Conservation (phyloP, 2,888 invertebrate species). For the Heteropelma amictum region DNA sequence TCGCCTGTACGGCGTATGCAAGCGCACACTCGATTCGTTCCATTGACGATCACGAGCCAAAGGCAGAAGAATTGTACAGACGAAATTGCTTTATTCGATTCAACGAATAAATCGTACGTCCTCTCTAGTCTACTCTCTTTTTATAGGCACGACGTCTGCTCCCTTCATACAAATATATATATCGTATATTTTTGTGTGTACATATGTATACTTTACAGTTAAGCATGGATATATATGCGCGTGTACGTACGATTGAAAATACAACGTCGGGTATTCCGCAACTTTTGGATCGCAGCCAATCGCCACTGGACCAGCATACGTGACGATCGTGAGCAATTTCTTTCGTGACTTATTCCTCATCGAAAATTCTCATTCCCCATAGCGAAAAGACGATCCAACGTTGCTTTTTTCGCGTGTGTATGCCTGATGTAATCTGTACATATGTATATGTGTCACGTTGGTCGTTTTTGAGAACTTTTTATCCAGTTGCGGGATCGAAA, state of each 20-base stretch:
- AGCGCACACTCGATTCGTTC: slow-evolving; percentile 27
- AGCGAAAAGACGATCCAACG: background rate
- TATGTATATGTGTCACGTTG: background rate
- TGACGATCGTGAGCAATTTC: slow-evolving; percentile 25
- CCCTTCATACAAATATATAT: no score
- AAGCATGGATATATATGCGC: background rate
- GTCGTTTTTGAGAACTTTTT: background rate
- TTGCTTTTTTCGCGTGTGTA: background rate
- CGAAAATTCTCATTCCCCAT: slow-evolving; percentile 36
- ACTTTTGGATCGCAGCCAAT: slow-evolving; percentile 47
- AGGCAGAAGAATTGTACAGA: slow-evolving; percentile 26
- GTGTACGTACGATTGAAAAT: slow-evolving; percentile 9
- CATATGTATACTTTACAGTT: no score
- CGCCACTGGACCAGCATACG: slow-evolving; percentile 28
- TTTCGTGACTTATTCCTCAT: slow-evolving; percentile 21
- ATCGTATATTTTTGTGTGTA: background rate
- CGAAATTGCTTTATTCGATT: slow-evolving; percentile 55
- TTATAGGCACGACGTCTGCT: slow-evolving; percentile 9
- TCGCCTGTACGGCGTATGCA: background rate
- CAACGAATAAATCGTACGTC: slow-evolving; percentile 47
- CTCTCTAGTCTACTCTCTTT: background rate
- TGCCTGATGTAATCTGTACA: background rate
- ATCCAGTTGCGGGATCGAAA: slow-evolving; percentile 4
- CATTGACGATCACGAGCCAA: slow-evolving; percentile 37
- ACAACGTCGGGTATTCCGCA: slow-evolving; percentile 2